Percentiles rank a stretch among this genome's conserved stretches.
Evolutionary conservation across 2,888 invertebrate genomes (phyloP).

Genomic region (Mechanitis messenoides): DNA sequence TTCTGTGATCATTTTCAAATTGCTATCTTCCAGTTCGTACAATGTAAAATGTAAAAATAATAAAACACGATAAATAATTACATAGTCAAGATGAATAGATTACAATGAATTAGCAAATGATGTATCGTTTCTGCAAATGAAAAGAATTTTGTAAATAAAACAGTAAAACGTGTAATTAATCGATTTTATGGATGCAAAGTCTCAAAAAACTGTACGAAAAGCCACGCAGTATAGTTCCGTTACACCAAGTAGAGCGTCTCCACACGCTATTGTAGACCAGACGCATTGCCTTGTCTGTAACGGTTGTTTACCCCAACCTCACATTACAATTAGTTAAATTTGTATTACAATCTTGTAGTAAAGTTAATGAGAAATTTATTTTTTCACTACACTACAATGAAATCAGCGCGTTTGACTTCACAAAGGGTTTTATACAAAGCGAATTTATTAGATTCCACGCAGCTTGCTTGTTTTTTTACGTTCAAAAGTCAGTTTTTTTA

Average conservation of each 20-base stretch:
- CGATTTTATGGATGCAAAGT: constrained; percentile 31
- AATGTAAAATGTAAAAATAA: too few relatives aligned
- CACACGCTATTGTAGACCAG: constrained; percentile 45
- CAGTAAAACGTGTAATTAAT: neutral
- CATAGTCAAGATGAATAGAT: too few relatives aligned
- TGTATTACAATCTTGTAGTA: neutral
- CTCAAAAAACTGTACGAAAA: constrained; percentile 39
- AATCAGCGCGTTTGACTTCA: too few relatives aligned
- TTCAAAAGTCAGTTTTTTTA: neutral
- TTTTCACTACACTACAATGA: too few relatives aligned
- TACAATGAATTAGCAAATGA: neutral
- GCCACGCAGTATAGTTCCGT: constrained; percentile 49
- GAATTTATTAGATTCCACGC: neutral
- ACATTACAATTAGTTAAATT: constrained; percentile 9
- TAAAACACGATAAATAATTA: too few relatives aligned
- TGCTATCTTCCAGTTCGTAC: neutral
- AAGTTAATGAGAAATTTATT: neutral
- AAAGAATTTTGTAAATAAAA: neutral
- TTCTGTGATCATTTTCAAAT: neutral
- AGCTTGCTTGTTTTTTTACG: neutral
- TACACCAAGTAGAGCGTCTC: constrained; percentile 59
- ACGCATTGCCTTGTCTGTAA: constrained; percentile 27
- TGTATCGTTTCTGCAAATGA: neutral
- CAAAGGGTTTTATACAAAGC: neutral
- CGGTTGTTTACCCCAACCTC: constrained; percentile 17